Evolutionary conservation across 2,113 vertebrate genomes (phyloP).

Genomic region (Protobothrops mucrosquamatus): DNA sequence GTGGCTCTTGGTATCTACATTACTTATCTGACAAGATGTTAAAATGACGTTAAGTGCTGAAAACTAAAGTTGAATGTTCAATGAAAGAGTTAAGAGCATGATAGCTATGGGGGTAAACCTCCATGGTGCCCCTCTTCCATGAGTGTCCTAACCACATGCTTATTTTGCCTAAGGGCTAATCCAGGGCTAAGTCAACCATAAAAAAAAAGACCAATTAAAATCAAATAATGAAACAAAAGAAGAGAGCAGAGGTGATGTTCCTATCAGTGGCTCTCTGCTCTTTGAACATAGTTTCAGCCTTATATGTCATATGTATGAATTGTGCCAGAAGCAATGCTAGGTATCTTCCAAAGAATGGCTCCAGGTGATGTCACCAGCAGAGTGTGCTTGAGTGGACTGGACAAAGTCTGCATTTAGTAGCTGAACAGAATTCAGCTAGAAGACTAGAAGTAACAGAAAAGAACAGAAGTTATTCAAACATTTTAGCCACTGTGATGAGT

Average conservation of each 20-base stretch:
- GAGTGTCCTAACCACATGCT: background rate
- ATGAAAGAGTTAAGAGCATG: background rate
- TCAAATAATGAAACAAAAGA: background rate
- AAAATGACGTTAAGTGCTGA: background rate
- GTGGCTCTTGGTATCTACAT: background rate
- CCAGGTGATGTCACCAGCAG: background rate
- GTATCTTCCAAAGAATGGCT: background rate
- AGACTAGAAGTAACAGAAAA: background rate
- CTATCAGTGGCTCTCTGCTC: background rate
- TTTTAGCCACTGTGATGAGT: background rate
- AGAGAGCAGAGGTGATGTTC: background rate
- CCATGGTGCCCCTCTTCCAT: background rate
- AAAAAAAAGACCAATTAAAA: constrained; percentile 6
- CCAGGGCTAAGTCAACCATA: background rate
- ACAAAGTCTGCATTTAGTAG: background rate
- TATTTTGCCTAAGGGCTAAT: background rate
- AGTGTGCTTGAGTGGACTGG: background rate
- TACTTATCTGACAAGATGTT: background rate
- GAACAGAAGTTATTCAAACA: constrained; percentile 5
- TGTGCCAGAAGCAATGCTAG: background rate
- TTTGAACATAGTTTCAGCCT: background rate
- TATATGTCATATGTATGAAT: constrained; percentile 3
- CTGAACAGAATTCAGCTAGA: background rate
- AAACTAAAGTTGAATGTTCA: background rate
- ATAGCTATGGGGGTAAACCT: background rate